Percentiles rank a stretch among this genome's conserved stretches.
These are phyloP conservation scores for Neelides sp. DNA, from an alignment of 1,140 invertebrate genomes.

Conservation along the genomic window DNA sequence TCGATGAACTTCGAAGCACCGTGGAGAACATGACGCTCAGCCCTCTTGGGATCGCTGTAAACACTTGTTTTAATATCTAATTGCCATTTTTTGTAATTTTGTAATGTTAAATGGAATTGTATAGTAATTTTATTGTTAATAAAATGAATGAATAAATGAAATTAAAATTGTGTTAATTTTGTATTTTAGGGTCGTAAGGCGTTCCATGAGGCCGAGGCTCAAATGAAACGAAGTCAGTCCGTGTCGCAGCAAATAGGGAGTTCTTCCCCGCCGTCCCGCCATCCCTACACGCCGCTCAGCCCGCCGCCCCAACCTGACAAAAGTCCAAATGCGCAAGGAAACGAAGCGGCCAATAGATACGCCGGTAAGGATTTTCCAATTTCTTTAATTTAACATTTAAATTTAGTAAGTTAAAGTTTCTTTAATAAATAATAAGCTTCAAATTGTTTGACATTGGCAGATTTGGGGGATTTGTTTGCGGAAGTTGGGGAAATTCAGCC, in stretches of 20 bases:
- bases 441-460: constrained; percentile 34
- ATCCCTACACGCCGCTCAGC: constrained; percentile 61
- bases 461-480: constrained; percentile 65
- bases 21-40: constrained; percentile 81
- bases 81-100: neutral
- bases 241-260: constrained; percentile 62
- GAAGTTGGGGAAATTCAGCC: constrained; percentile 65
- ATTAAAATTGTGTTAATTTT: neutral
- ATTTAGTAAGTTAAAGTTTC: neutral
- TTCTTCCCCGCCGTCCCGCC: constrained; percentile 71
- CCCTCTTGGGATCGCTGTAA: constrained; percentile 51
- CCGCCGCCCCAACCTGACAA: constrained; percentile 47
- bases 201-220: constrained; percentile 46
- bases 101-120: neutral
- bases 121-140: neutral
- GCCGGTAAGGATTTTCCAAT: constrained; percentile 33
- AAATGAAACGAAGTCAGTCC: constrained; percentile 63
- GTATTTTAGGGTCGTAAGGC: constrained; percentile 34
- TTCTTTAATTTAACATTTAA: neutral
- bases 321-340: constrained; percentile 22
- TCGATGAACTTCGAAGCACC: constrained; percentile 82
- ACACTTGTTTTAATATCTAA: constrained; percentile 19
- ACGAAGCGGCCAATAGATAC: constrained; percentile 42
- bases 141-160: neutral
- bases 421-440: no score